phyloP scores from a whole-genome alignment of 2,888 invertebrate species.

The Xylota sylvarum region DNA sequence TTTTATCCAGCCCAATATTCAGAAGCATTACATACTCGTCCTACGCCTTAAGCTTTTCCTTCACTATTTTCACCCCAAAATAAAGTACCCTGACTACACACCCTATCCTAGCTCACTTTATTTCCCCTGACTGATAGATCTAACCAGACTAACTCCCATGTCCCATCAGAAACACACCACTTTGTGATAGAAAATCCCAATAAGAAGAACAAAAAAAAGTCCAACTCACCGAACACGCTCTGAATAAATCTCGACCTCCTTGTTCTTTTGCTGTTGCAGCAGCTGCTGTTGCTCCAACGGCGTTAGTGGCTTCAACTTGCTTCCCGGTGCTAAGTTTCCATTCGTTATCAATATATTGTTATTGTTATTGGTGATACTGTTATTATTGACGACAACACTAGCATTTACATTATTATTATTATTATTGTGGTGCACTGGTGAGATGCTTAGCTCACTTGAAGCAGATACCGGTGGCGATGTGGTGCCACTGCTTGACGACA shows the following conservation, averaged over 20 bases:
- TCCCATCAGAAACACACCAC: too few species aligned
- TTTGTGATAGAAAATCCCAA: neutral
- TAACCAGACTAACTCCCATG: neutral
- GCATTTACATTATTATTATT: constrained; percentile 69
- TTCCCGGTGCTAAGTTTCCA: constrained; percentile 71
- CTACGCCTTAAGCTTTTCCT: too few species aligned
- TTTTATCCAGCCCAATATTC: too few species aligned
- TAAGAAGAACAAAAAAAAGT: constrained; percentile 13
- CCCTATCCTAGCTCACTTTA: too few species aligned
- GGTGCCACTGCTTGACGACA: constrained; percentile 92
- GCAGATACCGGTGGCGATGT: constrained; percentile 92
- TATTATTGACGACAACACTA: constrained; percentile 58
- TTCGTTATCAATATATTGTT: constrained; percentile 64
- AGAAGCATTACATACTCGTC: too few species aligned
- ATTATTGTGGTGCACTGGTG: constrained; percentile 80
- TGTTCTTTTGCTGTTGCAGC: constrained; percentile 88
- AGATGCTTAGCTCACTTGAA: constrained; percentile 87
- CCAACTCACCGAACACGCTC: constrained; percentile 91
- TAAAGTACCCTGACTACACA: too few species aligned
- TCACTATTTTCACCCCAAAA: too few species aligned
- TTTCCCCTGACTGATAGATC: too few species aligned
- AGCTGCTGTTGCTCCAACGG: constrained; percentile 82
- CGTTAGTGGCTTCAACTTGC: constrained; percentile 80
- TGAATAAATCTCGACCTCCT: constrained; percentile 91
- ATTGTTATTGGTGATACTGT: constrained; percentile 61